Percentiles rank a stretch among this genome's conserved stretches.
Conservation (phyloP, 2,113 vertebrate species). For the Semicossyphus pulcher region DNA sequence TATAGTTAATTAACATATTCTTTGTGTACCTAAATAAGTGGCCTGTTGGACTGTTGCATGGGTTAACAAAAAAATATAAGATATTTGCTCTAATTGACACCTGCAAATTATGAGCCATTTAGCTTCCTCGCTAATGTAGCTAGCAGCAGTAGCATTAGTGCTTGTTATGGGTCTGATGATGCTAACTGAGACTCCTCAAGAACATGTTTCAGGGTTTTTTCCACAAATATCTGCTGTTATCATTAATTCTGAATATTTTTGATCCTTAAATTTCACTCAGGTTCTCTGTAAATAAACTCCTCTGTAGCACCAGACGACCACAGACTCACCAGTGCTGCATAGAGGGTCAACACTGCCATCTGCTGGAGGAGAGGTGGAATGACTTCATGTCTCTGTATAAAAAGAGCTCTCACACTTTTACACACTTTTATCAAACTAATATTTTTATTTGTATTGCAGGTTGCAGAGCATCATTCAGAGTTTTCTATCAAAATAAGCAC, state of each 20-base stretch:
- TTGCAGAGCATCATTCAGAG: slow-evolving; percentile 66
- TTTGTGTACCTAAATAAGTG: no score
- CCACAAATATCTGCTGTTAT: no score
- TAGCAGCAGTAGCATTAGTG: no score
- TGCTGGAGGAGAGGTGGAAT: slow-evolving; percentile 36
- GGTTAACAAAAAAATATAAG: no score
- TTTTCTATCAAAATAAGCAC: slow-evolving; percentile 46
- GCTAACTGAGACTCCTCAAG: not conserved
- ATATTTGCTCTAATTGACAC: no score
- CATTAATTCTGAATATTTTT: no score
- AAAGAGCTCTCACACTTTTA: not conserved
- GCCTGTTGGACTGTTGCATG: no score
- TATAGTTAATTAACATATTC: no score
- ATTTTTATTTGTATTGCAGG: slow-evolving; percentile 67
- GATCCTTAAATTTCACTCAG: no score
- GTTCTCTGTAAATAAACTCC: not conserved
- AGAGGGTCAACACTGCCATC: slow-evolving; percentile 56
- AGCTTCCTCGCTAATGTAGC: no score
- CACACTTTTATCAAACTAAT: slow-evolving; percentile 52
- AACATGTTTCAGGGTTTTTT: no score
- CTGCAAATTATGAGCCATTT: no score
- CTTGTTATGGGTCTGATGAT: not conserved
- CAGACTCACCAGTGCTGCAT: not conserved
- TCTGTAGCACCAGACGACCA: not conserved
- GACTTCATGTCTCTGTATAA: rapidly evolving